phyloP scores from a whole-genome alignment of 30 jellyfish, hydroid and myxozoan species.

The Aurelia aurita region DNA sequence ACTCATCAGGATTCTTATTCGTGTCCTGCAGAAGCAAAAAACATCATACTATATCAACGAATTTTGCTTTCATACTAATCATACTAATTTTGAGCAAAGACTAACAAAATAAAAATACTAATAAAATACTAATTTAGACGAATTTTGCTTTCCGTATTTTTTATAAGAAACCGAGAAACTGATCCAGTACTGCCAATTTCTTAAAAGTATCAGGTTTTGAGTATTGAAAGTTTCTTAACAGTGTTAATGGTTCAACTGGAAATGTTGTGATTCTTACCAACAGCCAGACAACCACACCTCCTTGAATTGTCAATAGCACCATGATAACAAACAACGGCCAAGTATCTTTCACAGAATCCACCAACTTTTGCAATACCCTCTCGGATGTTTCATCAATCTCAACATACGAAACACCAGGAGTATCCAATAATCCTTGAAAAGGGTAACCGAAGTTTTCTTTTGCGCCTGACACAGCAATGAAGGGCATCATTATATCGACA shows the following conservation, averaged over 20 bases:
- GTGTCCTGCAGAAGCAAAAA: background rate
- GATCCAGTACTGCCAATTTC: too few relatives aligned
- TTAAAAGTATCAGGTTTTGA: too few relatives aligned
- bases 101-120: too few relatives aligned
- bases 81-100: too few relatives aligned
- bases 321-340: constrained; percentile 48
- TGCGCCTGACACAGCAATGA: background rate
- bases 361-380: background rate
- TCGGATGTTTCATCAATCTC: constrained; percentile 27
- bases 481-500: constrained; percentile 47
- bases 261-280: constrained; percentile 1
- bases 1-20: constrained; percentile 30
- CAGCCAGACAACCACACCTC: constrained; percentile 56
- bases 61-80: too few relatives aligned
- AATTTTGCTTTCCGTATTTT: too few relatives aligned
- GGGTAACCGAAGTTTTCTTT: background rate
- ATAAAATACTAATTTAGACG: too few relatives aligned
- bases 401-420: constrained; percentile 29
- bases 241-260: too few relatives aligned
- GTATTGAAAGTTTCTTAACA: too few relatives aligned
- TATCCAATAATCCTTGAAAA: constrained; percentile 10
- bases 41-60: too few relatives aligned
- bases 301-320: constrained; percentile 26
- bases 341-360: constrained; percentile 1
- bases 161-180: too few relatives aligned